Base-by-base conservation (phyloP, 2,888 invertebrate genomes). In the Campopleginae sp. region DNA sequence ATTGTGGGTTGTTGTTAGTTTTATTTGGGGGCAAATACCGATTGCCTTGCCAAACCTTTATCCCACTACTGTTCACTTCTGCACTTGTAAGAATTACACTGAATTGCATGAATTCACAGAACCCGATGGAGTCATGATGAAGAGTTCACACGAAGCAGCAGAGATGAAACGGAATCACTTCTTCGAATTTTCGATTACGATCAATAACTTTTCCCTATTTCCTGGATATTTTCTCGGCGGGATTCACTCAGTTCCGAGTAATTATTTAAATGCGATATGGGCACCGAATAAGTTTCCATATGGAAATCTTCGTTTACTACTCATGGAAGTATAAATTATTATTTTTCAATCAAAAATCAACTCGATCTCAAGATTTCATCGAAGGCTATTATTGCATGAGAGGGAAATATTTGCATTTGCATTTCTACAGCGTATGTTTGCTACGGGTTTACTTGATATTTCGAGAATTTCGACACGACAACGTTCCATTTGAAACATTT, bases 11-110 rank as follows among this genome's bases (percentile, higher is more conserved):
- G 27, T 61, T n/a, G 31, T 44, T 44, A 61, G 27, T 74, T 74
- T 74, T 61, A 27, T 74, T 74, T 61, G 31, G n/a, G 61, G 4
- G 8, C 3, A 10, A 42, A 44, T 12, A 31, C 61, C n/a, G 61
- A 31, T 74, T 42, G 61, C 17, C 10, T 44, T 14, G 31, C 19
- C 17, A 42, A 74, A 61, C 61, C 42, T 74, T 74, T 8, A 61
- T 61, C 27, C 10, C 44, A 61, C 61, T 61, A 8, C 17, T 2
- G 7, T 14, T 27, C 17, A 17, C 44, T n/a, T 8, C 44, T n/a
- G 17, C 17, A 1, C n/a, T 4, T 31, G 44, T 7, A 42, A 54
- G 38, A 38, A 38, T 38, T 14, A 72, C 5, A 42, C n/a, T 38
- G 42, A 66, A 19, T 12, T 46, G 51, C 48, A 14, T 14, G 48